Evolutionary conservation across 2,797 vertebrate genomes (phyloP).

Genomic region (Darevskia nairensis): DNA sequence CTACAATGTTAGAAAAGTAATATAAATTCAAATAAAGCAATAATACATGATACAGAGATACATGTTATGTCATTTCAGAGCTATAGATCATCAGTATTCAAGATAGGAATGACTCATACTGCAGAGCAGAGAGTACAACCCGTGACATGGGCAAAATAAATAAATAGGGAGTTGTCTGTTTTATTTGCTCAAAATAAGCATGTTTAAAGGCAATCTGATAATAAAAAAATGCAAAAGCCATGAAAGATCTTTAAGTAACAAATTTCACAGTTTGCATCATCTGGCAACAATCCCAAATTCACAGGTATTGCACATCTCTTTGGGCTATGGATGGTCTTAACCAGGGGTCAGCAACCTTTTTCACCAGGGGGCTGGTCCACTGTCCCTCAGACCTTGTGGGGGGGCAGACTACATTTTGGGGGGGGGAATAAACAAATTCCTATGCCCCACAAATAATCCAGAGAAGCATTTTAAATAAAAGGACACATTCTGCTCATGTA

Average conservation of each 20-base stretch:
- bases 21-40: slow-evolving; percentile 33
- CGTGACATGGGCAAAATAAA: not conserved
- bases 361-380: too few species aligned
- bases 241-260: not conserved
- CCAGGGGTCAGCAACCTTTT: too few species aligned
- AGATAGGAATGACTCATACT: not conserved
- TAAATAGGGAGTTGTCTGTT: not conserved
- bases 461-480: too few species aligned
- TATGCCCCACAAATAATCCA: too few species aligned
- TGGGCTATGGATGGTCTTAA: not conserved
- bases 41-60: slow-evolving; percentile 5
- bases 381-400: too few species aligned
- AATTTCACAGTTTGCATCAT: not conserved
- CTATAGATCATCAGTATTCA: slow-evolving; percentile 8
- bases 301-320: not conserved
- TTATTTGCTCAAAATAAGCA: slow-evolving; percentile 1
- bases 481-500: too few species aligned
- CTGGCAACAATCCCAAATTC: not conserved
- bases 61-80: not conserved
- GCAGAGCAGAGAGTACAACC: not conserved
- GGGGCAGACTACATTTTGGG: too few species aligned
- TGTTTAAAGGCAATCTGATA: not conserved
- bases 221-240: not conserved
- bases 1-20: not conserved
- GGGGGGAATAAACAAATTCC: too few species aligned